phyloP scores from a whole-genome alignment of 2,113 vertebrate species.

The Chinchilla lanigera region DNA sequence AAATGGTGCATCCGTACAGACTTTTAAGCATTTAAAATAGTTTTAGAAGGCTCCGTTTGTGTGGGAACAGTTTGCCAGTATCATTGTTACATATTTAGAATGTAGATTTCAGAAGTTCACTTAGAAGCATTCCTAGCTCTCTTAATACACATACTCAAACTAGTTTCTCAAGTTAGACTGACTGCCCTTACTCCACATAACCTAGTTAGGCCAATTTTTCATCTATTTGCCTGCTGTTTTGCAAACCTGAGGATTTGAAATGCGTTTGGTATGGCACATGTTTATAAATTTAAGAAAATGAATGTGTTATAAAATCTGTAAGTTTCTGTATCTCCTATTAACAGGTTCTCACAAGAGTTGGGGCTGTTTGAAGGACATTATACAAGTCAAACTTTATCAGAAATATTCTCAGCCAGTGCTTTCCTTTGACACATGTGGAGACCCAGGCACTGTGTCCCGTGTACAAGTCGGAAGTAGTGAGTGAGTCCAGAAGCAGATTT shows the following conservation, averaged over 20 bases:
- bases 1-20: neutral
- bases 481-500: neutral
- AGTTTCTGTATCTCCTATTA: constrained; percentile 25
- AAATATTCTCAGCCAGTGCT: neutral
- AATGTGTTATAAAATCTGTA: neutral
- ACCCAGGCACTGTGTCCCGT: neutral
- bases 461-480: constrained; percentile 3
- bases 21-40: neutral
- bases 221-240: constrained; percentile 9
- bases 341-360: neutral
- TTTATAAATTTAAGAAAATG: neutral
- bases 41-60: constrained; percentile 2
- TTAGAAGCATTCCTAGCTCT: neutral
- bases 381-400: neutral
- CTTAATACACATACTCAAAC: neutral
- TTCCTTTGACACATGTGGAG: neutral
- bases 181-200: neutral
- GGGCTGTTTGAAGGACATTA: neutral
- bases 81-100: neutral
- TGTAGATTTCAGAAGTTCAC: neutral
- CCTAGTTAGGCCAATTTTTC: neutral
- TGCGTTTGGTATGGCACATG: neutral
- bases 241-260: neutral
- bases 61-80: neutral
- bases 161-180: constrained; percentile 3